Percentiles rank a stretch among this genome's conserved stretches.
phyloP scores from a whole-genome alignment of 2,113 vertebrate genomes.

The Pongo pygmaeus region DNA sequence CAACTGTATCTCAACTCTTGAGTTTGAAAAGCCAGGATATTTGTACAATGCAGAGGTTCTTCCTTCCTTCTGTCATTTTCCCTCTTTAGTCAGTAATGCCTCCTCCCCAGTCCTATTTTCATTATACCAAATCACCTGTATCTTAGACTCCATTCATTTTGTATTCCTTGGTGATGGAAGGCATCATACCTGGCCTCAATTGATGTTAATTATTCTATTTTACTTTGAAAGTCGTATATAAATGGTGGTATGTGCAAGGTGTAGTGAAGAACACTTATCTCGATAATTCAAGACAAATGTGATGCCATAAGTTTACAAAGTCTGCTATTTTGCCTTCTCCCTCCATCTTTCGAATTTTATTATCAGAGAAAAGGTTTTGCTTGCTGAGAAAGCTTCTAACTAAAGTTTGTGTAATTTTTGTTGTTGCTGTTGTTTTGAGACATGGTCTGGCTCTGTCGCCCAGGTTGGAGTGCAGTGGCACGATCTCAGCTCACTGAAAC shows the following conservation, averaged over 20 bases:
- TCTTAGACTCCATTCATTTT: not conserved
- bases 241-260: not conserved
- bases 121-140: not conserved
- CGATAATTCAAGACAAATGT: not conserved
- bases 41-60: not conserved
- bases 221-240: slow-evolving; percentile 12
- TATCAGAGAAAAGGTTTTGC: slow-evolving; percentile 15
- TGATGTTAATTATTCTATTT: not conserved
- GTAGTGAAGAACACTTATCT: not conserved
- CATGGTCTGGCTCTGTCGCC: too few relatives aligned
- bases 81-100: not conserved
- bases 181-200: not conserved
- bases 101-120: not conserved
- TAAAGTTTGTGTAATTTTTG: not conserved
- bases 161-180: not conserved
- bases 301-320: not conserved
- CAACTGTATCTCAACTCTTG: not conserved
- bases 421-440: too few relatives aligned
- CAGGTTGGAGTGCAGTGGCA: too few relatives aligned
- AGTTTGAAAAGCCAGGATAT: not conserved
- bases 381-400: slow-evolving; percentile 32
- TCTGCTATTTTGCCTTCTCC: not conserved
- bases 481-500: too few relatives aligned
- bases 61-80: not conserved
- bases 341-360: not conserved